phyloP scores from a whole-genome alignment of 53 echinoderm and acorn worm genomes.

The Paelopatides confundens region DNA sequence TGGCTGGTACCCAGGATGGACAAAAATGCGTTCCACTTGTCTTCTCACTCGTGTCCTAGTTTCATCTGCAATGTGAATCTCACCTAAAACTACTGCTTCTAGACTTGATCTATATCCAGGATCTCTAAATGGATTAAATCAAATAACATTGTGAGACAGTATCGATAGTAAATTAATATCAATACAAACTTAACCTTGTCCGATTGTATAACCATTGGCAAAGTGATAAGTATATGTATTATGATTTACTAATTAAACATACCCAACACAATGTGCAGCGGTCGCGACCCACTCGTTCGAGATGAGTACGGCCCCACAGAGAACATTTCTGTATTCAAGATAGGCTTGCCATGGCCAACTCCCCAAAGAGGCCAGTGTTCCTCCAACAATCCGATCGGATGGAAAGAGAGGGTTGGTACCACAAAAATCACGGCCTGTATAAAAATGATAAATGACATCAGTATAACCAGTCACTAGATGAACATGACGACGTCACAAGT shows the following conservation, averaged over 20 bases:
- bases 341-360: constrained; percentile 34
- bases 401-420: constrained; percentile 5
- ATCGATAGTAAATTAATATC: too few species aligned
- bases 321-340: neutral
- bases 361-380: constrained; percentile 3
- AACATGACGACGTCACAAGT: too few species aligned
- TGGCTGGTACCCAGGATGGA: constrained; percentile 46
- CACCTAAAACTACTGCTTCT: constrained; percentile 38
- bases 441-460: too few species aligned
- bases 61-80: neutral
- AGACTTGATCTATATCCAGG: neutral
- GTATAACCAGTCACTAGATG: too few species aligned
- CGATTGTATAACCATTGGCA: too few species aligned
- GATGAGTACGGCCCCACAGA: constrained; percentile 22
- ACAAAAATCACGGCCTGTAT: neutral
- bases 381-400: neutral
- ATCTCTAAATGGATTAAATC: too few species aligned
- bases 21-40: constrained; percentile 39
- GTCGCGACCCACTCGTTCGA: constrained; percentile 1
- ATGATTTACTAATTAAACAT: neutral
- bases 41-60: constrained; percentile 5
- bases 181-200: too few species aligned
- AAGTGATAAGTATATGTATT: too few species aligned
- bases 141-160: too few species aligned
- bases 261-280: constrained; percentile 35